These are phyloP conservation scores for Xiphydria camelus DNA, from an alignment of 2,888 invertebrate genomes.

Conservation along the genomic window DNA sequence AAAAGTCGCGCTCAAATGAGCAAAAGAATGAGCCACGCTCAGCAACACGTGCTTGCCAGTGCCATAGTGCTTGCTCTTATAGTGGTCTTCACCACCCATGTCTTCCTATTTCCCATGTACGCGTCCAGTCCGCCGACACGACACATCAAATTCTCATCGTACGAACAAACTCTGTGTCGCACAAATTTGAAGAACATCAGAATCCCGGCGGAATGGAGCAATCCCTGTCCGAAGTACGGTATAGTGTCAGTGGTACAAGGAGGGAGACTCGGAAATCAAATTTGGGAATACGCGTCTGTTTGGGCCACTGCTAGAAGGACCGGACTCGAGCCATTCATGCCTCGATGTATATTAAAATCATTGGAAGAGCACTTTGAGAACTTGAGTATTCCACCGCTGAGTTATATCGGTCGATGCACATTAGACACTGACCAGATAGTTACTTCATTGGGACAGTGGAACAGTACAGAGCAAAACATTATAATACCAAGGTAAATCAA, in stretches of 20 bases:
- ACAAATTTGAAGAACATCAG: conserved; percentile 55
- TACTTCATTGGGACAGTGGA: conserved; percentile 61
- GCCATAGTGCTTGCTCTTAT: conserved; percentile 64
- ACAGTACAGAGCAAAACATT: conserved; percentile 63
- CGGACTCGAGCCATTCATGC: conserved; percentile 52
- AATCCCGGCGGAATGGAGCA: conserved; percentile 52
- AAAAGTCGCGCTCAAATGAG: conserved; percentile 1
- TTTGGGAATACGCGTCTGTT: conserved; percentile 55
- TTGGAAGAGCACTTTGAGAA: conserved; percentile 63
- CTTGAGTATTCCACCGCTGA: conserved; percentile 62
- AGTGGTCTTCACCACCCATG: conserved; percentile 64
- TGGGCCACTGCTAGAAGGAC: conserved; percentile 55
- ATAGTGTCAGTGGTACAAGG: conserved; percentile 52
- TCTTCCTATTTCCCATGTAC: conserved; percentile 65
- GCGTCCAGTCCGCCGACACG: conserved; percentile 53
- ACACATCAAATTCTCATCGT: conserved; percentile 58
- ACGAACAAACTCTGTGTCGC: conserved; percentile 62
- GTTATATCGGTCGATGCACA: conserved; percentile 62
- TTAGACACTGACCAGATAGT: conserved; percentile 59
- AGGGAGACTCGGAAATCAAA: conserved; percentile 54
- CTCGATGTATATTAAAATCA: conserved; percentile 58
- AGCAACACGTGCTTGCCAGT: conserved; percentile 64
- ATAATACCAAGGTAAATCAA: conserved; percentile 59
- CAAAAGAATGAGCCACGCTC: conserved; percentile 60
- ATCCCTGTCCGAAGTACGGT: conserved; percentile 48